phyloP scores from a whole-genome alignment of 2,888 invertebrate genomes.

The Cephus runcator region DNA sequence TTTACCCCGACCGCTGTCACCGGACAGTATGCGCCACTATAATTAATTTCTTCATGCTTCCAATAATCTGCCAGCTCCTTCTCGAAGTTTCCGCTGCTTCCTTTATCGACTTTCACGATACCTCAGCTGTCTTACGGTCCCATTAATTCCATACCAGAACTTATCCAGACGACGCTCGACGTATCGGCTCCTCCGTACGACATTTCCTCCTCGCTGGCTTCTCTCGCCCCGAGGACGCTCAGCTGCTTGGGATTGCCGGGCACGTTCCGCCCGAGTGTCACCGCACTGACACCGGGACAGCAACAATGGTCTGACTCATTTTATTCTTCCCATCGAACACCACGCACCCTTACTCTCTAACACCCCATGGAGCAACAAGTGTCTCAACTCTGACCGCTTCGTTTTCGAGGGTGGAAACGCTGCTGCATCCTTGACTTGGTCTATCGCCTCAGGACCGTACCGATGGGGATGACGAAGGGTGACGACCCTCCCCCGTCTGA shows the following conservation, averaged over 20 bases:
- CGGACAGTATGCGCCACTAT: neutral
- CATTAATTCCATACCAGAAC: neutral
- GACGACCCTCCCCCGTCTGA: neutral
- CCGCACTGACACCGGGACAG: constrained; percentile 11
- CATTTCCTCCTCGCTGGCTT: neutral
- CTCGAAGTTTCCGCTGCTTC: neutral
- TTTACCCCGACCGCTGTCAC: neutral
- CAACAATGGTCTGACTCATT: constrained; percentile 18
- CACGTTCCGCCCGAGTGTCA: neutral
- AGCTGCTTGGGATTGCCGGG: neutral
- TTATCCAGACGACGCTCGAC: neutral
- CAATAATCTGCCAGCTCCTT: neutral
- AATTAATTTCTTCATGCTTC: neutral
- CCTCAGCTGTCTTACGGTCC: neutral
- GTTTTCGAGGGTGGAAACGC: constrained; percentile 30
- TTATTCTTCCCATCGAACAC: constrained; percentile 13
- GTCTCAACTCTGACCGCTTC: constrained; percentile 34
- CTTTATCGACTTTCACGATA: neutral
- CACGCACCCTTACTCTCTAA: constrained; percentile 8
- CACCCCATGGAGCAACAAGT: constrained; percentile 37
- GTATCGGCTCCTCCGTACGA: neutral
- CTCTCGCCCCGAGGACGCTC: neutral
- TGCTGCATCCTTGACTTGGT: neutral
- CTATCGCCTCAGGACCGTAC: neutral
- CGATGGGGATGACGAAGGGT: neutral